Conservation (phyloP, 2,113 vertebrate species). For the Typhlomys cinereus region DNA sequence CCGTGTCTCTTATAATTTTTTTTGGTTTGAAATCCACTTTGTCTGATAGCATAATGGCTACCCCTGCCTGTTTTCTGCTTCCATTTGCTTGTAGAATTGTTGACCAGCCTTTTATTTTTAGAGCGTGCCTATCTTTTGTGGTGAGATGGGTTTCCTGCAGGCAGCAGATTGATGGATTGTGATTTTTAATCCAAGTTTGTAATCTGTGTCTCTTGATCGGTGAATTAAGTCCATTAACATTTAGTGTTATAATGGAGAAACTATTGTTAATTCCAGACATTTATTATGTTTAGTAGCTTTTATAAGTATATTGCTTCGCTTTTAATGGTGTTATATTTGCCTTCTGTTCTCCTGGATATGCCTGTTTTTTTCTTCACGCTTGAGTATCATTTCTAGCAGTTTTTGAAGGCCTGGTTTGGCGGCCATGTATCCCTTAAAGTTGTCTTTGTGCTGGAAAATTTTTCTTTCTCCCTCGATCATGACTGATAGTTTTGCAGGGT, state of each 20-base stretch:
- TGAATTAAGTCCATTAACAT: not conserved
- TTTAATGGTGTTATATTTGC: not conserved
- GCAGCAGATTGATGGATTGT: rapidly evolving
- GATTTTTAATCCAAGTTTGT: not conserved
- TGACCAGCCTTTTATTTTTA: no score
- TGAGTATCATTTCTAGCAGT: not conserved
- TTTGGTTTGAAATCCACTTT: no score
- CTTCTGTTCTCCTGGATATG: not conserved
- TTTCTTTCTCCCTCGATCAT: not conserved
- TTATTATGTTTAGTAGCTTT: not conserved
- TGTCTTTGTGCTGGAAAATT: no score
- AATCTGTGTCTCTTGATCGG: not conserved
- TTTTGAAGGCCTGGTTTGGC: not conserved
- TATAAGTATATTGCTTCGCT: not conserved
- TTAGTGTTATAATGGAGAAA: not conserved
- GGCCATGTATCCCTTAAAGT: not conserved
- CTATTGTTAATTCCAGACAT: not conserved
- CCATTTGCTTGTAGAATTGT: no score
- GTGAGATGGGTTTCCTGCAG: no score
- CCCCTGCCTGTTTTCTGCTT: no score
- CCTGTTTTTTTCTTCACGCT: not conserved
- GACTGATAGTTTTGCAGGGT: not conserved
- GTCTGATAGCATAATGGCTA: no score
- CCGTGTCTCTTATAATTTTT: no score
- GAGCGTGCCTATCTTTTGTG: no score